Evolutionary conservation across 2,797 vertebrate genomes (phyloP).

Genomic region (Yasuhikotakia modesta): DNA sequence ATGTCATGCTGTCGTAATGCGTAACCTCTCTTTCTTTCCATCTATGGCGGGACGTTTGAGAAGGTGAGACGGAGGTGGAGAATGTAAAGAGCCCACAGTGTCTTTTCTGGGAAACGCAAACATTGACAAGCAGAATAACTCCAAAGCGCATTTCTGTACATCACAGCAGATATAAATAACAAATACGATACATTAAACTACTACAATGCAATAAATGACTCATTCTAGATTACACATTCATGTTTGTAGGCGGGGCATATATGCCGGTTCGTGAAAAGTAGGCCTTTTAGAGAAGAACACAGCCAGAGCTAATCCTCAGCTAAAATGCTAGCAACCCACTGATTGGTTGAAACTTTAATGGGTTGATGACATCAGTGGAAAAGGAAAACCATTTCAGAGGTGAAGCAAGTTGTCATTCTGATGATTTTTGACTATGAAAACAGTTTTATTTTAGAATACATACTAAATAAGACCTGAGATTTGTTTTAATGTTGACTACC

Average conservation of each 20-base stretch:
- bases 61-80: constrained; percentile 30
- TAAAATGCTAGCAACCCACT: too few species aligned
- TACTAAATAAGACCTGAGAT: neutral
- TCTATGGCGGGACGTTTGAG: constrained; percentile 38
- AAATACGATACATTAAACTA: neutral
- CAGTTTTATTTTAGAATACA: neutral
- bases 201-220: neutral
- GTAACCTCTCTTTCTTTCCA: constrained; percentile 54
- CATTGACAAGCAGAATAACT: neutral
- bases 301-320: too few species aligned
- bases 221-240: neutral
- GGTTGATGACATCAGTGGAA: neutral
- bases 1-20: neutral
- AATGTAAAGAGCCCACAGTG: constrained; percentile 7
- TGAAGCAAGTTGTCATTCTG: neutral
- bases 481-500: neutral
- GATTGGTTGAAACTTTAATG: too few species aligned
- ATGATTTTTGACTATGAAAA: neutral
- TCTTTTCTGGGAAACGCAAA: constrained; percentile 39
- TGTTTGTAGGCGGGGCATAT: neutral
- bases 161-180: neutral
- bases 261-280: too few species aligned
- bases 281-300: too few species aligned
- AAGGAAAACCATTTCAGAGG: neutral
- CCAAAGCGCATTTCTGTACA: neutral